Evolutionary conservation across 2,888 invertebrate species (phyloP), one percentile per base, ranked within the genome.

Genomic region (Platycheirus albimanus): DNA sequence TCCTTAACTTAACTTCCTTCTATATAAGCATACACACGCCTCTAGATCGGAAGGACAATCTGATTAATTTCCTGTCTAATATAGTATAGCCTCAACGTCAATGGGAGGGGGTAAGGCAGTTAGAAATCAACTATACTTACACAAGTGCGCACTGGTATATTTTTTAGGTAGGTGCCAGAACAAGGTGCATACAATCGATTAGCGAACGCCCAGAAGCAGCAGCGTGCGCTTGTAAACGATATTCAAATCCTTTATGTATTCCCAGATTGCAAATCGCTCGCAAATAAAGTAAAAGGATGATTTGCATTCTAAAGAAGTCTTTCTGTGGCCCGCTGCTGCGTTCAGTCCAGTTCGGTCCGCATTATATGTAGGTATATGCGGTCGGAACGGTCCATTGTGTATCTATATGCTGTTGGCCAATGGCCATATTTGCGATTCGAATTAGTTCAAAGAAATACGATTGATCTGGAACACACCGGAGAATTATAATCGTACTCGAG

Each of bases 101-200:
- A 47, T 15, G 70, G 74, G 47, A 63, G 67, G 64, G 63, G 75
- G 54, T 20, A 33, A n/a, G 11, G 17, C n/a, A n/a, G 13, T 38
- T 70, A n/a, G 17, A 66, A 71, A 66, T 81, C 66, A 45, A 56
- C 54, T 74, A 56, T 10, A 43, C 11, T 11, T 13, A 56, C 58
- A 38, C 41, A 41, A 54, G 47, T 10, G 11, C 61, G 17, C 30
- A 63, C 63, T 67, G 41, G 69, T 63, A 64, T 77, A 41, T 28
- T 17, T 30, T 66, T 64, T 61, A 83, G 77, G 83, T 83, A 78
- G 83, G 83, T 83, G 83, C 83, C 74, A 83, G 69, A 78, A 83
- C 83, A 83, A 83, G 83, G 83, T 83, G 83, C 83, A 83, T 74
- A 56, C 83, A 83, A 78, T 83, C 83, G 83, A 83, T 83, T 83